phyloP scores from a whole-genome alignment of 2,888 invertebrate species.

The Orthosia incerta region DNA sequence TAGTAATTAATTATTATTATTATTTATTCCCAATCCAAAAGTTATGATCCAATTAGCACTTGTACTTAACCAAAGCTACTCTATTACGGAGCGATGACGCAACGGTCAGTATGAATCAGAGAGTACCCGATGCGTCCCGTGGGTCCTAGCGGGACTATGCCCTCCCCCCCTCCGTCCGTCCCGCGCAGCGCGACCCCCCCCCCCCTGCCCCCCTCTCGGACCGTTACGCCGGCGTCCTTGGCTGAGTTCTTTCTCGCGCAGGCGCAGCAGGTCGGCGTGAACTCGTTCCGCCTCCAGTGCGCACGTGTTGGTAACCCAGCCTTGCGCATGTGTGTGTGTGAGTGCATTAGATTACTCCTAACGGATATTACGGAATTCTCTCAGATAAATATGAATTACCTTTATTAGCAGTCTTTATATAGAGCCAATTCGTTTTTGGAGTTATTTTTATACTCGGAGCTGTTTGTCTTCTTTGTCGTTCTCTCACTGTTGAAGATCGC shows the following conservation, averaged over 20 bases:
- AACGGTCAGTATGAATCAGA: constrained; percentile 52
- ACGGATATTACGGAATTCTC: constrained; percentile 90
- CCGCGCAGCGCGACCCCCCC: constrained; percentile 31
- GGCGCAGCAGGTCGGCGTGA: constrained; percentile 87
- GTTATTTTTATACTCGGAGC: not conserved
- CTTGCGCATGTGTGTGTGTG: constrained; percentile 75
- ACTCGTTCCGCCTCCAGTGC: constrained; percentile 85
- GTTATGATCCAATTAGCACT: not conserved
- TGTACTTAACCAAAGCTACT: not conserved
- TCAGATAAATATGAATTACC: constrained; percentile 79
- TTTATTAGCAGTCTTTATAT: constrained; percentile 1
- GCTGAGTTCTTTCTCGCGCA: constrained; percentile 90
- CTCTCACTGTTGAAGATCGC: too few species aligned
- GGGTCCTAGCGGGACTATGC: constrained; percentile 74
- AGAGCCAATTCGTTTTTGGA: not conserved
- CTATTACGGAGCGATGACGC: constrained; percentile 42
- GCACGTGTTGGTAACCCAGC: constrained; percentile 77
- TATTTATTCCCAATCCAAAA: not conserved
- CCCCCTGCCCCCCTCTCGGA: constrained; percentile 67
- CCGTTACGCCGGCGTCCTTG: constrained; percentile 91
- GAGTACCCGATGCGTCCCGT: constrained; percentile 48
- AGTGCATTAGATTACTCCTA: constrained; percentile 86
- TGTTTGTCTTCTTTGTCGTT: not conserved
- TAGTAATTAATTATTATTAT: not conserved
- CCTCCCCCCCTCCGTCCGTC: constrained; percentile 39